Evolutionary conservation across 2,888 invertebrate species (phyloP).

Genomic region (Himalopsyche kuldschensis): DNA sequence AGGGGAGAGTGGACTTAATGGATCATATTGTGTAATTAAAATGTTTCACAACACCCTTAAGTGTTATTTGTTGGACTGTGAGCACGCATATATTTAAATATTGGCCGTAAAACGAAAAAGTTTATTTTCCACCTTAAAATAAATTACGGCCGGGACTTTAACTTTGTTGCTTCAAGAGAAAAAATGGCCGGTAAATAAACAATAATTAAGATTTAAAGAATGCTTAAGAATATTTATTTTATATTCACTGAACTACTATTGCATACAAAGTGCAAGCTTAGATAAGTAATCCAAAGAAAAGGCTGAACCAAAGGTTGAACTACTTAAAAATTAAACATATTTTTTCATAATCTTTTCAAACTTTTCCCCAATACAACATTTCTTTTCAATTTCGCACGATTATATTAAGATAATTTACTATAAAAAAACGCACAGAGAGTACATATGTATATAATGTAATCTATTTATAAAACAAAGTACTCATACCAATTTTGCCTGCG

Average conservation of each 20-base stretch:
- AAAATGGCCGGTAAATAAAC: not conserved
- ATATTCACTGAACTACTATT: not conserved
- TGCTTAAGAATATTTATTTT: not conserved
- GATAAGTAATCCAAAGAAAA: too few species aligned
- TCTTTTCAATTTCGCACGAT: too few species aligned
- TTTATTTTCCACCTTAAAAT: not conserved
- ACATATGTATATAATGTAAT: too few species aligned
- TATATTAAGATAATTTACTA: too few species aligned
- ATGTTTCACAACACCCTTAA: not conserved
- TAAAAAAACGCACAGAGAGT: too few species aligned
- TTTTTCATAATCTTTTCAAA: too few species aligned
- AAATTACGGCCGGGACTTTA: not conserved
- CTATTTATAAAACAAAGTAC: too few species aligned
- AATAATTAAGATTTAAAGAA: not conserved
- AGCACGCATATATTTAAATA: not conserved
- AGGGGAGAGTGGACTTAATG: not conserved
- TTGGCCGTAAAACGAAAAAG: not conserved
- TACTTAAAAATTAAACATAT: too few species aligned
- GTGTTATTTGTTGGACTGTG: not conserved
- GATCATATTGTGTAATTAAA: slow-evolving; percentile 9
- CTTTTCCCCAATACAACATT: too few species aligned
- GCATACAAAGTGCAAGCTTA: too few species aligned
- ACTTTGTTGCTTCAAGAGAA: not conserved
- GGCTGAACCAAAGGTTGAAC: too few species aligned
- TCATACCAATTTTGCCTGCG: too few species aligned